Conservation (phyloP, 2,113 vertebrate genomes). For the Amazona guildingii region DNA sequence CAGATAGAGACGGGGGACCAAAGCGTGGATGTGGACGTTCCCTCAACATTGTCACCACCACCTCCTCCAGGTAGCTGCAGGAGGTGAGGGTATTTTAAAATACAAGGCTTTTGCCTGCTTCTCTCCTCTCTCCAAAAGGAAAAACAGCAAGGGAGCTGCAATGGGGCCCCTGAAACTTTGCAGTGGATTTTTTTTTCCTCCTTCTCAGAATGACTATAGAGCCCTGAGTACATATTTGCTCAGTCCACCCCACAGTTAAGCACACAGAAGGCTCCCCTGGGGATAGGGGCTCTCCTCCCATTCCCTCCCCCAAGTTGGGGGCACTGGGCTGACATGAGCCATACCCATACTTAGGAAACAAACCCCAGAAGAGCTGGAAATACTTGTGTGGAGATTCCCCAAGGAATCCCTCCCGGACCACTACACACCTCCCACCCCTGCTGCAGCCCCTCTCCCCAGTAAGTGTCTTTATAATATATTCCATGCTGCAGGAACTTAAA, state of each 20-base stretch:
- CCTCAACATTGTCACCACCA: rapidly evolving
- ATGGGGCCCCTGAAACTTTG: background rate
- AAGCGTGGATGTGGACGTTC: background rate
- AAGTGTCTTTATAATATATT: background rate
- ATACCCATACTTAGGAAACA: background rate
- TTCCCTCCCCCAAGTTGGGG: rapidly evolving
- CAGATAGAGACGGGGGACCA: rapidly evolving
- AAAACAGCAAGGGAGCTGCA: rapidly evolving
- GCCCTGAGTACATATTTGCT: background rate
- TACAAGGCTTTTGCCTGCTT: rapidly evolving
- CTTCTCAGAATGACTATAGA: background rate
- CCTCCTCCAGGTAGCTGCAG: background rate
- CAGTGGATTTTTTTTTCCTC: background rate
- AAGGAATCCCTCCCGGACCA: background rate
- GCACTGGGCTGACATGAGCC: background rate
- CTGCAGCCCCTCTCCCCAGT: too few relatives aligned
- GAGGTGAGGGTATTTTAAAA: background rate
- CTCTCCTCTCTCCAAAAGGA: background rate
- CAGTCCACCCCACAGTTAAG: background rate
- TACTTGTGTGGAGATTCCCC: background rate
- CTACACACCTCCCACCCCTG: too few relatives aligned
- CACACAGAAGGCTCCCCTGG: background rate
- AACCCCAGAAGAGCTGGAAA: background rate
- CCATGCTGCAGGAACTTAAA: rapidly evolving
- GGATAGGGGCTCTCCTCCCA: background rate